Conservation (phyloP, 1,140 invertebrate species). For the Frieseomelitta varia region DNA sequence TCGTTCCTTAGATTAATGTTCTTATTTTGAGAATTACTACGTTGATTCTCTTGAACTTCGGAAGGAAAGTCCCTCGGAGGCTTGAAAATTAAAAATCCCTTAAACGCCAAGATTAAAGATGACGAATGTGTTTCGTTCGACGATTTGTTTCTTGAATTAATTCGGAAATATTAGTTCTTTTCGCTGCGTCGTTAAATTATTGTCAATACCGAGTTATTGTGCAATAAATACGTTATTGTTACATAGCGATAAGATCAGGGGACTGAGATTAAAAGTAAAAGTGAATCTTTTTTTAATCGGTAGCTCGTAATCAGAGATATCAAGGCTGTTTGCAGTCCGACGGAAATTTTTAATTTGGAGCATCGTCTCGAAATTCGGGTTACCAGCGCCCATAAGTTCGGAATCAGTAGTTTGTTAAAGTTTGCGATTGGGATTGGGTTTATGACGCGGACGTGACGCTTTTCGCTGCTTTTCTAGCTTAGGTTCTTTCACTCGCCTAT, state of each 20-base stretch:
- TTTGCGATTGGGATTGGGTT: conserved; percentile 21
- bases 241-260: too few species aligned
- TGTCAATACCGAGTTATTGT: too few species aligned
- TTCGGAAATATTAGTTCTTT: background rate
- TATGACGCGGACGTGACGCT: conserved; percentile 11
- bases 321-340: background rate
- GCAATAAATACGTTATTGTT: too few species aligned
- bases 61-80: too few species aligned
- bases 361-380: background rate
- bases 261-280: background rate
- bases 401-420: conserved; percentile 4
- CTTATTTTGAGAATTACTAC: background rate
- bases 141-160: background rate
- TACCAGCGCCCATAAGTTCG: conserved; percentile 2
- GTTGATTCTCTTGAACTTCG: background rate
- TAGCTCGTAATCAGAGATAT: background rate
- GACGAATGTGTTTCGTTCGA: background rate
- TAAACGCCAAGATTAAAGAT: background rate
- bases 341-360: background rate
- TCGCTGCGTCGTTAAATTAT: too few species aligned
- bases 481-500: background rate
- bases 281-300: background rate
- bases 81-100: background rate
- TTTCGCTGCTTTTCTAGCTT: background rate
- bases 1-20: background rate